Evolutionary conservation across 30 jellyfish, hydroid and myxozoan species (phyloP).

Genomic region (Cassiopea xamachana): DNA sequence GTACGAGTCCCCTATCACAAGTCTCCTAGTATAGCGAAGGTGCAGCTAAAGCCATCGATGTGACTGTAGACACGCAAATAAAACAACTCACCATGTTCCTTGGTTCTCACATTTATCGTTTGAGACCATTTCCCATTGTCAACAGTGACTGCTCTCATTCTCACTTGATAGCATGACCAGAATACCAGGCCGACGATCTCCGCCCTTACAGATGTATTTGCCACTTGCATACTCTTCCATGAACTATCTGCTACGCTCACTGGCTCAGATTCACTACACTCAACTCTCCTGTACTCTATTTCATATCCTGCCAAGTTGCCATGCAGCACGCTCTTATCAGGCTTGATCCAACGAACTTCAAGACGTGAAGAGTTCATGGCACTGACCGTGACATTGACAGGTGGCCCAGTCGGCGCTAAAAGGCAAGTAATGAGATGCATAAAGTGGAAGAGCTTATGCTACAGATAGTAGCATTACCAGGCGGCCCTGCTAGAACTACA

Average conservation of each 20-base stretch:
- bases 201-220: neutral
- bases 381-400: neutral
- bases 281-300: constrained; percentile 18
- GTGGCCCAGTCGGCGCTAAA: constrained; percentile 46
- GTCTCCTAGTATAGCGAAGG: too few species aligned
- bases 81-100: constrained; percentile 25
- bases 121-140: constrained; percentile 8
- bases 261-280: neutral
- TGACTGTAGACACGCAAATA: too few species aligned
- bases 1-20: too few species aligned
- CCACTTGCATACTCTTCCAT: neutral
- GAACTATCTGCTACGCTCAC: neutral
- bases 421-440: neutral
- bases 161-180: constrained; percentile 46
- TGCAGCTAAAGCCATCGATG: too few species aligned
- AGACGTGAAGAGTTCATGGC: constrained; percentile 16
- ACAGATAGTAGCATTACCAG: neutral
- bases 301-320: constrained; percentile 20
- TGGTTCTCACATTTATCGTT: neutral
- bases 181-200: neutral
- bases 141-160: constrained; percentile 31
- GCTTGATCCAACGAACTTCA: constrained; percentile 16
- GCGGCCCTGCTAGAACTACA: too few species aligned
- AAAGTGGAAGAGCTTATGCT: neutral
- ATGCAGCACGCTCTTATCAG: constrained; percentile 4